Base-by-base conservation (phyloP, 2,888 invertebrate genomes). In the Halocaridina rubra region DNA sequence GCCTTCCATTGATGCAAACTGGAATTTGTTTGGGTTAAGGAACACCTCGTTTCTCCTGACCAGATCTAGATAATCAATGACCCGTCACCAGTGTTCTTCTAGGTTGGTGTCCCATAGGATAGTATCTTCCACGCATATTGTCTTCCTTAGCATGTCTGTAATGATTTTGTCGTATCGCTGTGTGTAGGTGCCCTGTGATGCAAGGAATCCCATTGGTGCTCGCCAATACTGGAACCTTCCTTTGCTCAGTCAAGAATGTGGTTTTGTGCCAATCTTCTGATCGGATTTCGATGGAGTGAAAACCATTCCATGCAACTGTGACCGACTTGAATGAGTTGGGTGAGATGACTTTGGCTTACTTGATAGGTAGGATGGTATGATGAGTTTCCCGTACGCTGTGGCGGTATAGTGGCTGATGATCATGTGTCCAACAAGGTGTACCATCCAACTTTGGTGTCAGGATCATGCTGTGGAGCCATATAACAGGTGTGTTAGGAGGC, bases 21-120 rank as follows among this genome's bases (percentile, higher is more conserved):
- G 80, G 5, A 81, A 75, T 32, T 64, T 75, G 32, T 24, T 46
- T 16, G 64, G 81, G 64, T 81, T 81, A 16, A 81, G 61, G 7
- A 75, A 32, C 29, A n/a, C n/a, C 24, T 74, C 74, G 53, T 57
- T 61, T 16, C 16, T 74, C 2, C 67, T 39, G 39, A 13, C 39
- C 39, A 39, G 39, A 39, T 39, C 39, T 13, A 39, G 13, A 39
- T 39, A 39, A 39, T 39, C 39, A 39, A 39, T 39, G 13, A 39
- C 39, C 39, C 39, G 13, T 13, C 7, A 13, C 13, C 39, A 39
- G 39, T 13, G 13, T 39, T 39, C 39, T 39, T 39, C 39, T 39
- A 39, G 39, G 39, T 39, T 13, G 13, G 39, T 39, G 39, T 39
- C 39, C n/a, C n/a, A n/a, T n/a, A n/a, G n/a, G n/a, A n/a, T n/a